Evolutionary conservation across 2,888 invertebrate species (phyloP), one percentile per base, ranked within the genome.

Genomic region (Cryptocephalus moraei): DNA sequence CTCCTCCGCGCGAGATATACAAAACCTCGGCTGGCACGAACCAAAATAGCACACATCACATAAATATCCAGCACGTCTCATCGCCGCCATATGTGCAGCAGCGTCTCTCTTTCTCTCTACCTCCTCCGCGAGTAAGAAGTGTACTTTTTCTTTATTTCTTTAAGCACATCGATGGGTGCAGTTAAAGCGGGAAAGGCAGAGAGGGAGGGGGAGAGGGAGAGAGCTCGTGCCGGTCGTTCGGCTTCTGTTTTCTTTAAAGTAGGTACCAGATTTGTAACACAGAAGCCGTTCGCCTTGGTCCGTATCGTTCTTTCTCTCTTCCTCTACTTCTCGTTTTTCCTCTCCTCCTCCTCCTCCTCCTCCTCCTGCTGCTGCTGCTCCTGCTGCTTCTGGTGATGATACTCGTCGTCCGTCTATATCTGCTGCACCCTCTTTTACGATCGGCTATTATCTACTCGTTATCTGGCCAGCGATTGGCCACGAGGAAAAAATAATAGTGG

Each of bases 241-340:
- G 51, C 53, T 53, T 51, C 53, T 53, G 53, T 53, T 49, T 53
- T 53, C 46, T 36, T 36, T 49, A 46, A 47, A 41, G 45, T 49
- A 49, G 50, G 48, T 45, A 48, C 48, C 49, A 50, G 50, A 49
- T 50, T 53, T 51, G 53, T 51, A 53, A 53, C 45, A 53, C 53
- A 53, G 53, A 53, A 53, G 53, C 53, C 33, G 53, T 51, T 53
- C 51, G 47, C 53, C 53, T 53, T 53, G 53, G 53, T 53, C 41
- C 39, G 13, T 6, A 14, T n/a, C 36, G 11, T 6, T n/a, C 36
- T 40, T 40, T 40, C 10, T 40, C 14, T 40, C 8, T 40, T 4
- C 2, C 4, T 10, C 40, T 40, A 2, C 4, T 14, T 12, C 8
- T n/a, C 6, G 4, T 14, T 13, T 6, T n/a, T 6, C 11, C 8